Evolutionary conservation across 2,888 invertebrate genomes (phyloP), one percentile per base, ranked within the genome.

Genomic region (Proisotoma minuta): DNA sequence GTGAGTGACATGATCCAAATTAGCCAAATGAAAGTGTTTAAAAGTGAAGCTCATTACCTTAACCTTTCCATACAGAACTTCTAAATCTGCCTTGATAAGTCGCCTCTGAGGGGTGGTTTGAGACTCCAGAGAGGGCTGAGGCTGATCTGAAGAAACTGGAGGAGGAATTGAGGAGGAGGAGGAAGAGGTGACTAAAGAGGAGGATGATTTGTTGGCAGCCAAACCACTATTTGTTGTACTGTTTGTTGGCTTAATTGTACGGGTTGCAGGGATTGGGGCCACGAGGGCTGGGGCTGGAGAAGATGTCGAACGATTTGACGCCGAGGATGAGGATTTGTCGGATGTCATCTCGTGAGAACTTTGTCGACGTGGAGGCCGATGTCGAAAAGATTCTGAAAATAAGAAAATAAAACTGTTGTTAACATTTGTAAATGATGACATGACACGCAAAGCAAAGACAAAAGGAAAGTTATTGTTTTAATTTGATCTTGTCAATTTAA

Each of bases 81-180:
- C 70, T 59, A 73, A 69, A 62, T 73, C 73, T 49, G 70, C 71
- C 50, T 71, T 73, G 62, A 73, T 73, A 49, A 73, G 64, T 65
- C 73, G 60, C 63, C 73, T 67, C 59, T 71, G 73, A 12, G 69
- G 71, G 57, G 68, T 48, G 29, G 51, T 66, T 23, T 61, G 61
- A 22, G 49, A 23, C 8, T 5, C 22, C 20, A 57, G 27, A 48
- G 34, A 29, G 39, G 50, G n/a, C n/a, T 24, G 24, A 27, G 51
- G 3, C 26, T 60, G 23, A 47, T 28, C 43, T 27, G 18, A 12
- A 43, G 48, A 24, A n/a, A n/a, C n/a, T 23, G 52, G 12, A 48
- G 52, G 47, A 47, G 52, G 27, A 22, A 57, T 48, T 43, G 51
- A 57, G 18, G 26, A 40, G 47, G 28, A 47, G 28, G 54, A 57